phyloP scores from a whole-genome alignment of 1,140 invertebrate genomes.

The Macrobrachium nipponense region DNA sequence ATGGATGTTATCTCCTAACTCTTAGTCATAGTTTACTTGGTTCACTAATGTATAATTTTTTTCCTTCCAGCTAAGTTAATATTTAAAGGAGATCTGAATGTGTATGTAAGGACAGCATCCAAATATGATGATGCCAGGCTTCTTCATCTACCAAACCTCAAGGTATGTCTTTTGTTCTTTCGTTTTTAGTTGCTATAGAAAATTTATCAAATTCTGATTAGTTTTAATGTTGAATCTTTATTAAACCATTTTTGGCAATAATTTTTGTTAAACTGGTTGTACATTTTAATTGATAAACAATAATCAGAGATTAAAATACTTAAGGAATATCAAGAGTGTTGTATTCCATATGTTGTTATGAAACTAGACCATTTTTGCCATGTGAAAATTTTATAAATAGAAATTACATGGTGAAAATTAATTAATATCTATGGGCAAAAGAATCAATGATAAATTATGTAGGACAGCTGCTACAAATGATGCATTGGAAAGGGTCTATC shows the following conservation, averaged over 20 bases:
- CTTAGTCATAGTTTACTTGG: neutral
- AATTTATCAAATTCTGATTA: neutral
- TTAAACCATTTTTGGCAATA: neutral
- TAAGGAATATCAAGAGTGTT: too few species aligned
- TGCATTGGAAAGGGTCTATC: too few species aligned
- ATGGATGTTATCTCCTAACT: neutral
- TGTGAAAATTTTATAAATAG: too few species aligned
- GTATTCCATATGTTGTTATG: too few species aligned
- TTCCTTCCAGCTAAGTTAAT: constrained; percentile 79
- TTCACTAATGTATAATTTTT: constrained; percentile 22
- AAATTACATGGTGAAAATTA: too few species aligned
- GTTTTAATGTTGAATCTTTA: neutral
- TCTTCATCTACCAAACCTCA: constrained; percentile 89
- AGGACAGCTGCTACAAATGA: too few species aligned
- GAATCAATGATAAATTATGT: too few species aligned
- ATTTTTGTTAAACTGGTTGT: too few species aligned
- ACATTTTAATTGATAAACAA: too few species aligned
- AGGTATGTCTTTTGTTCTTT: constrained; percentile 66
- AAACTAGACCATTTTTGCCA: too few species aligned
- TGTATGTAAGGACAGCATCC: constrained; percentile 94
- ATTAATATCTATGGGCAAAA: too few species aligned
- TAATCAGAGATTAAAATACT: too few species aligned
- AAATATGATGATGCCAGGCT: constrained; percentile 98
- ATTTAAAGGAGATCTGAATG: constrained; percentile 87
- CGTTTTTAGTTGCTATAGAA: neutral